These are phyloP conservation scores for Ellobius talpinus DNA, from an alignment of 2,113 vertebrate species.

Conservation along the genomic window DNA sequence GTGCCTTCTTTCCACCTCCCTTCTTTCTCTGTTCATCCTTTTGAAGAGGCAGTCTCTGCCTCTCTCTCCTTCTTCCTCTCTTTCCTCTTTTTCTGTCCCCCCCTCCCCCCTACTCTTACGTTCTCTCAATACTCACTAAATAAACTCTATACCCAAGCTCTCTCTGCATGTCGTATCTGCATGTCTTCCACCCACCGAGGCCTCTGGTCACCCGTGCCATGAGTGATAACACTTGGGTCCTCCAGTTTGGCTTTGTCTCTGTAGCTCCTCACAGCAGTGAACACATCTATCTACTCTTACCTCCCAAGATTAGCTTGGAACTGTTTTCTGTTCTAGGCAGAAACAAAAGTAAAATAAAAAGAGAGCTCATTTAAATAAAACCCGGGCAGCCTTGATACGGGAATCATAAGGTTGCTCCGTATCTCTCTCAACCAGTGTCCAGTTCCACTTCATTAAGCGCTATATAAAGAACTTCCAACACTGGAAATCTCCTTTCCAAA, in stretches of 20 bases:
- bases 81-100: too few species aligned
- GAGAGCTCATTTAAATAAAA: constrained; percentile 29
- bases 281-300: background rate
- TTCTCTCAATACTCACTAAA: too few species aligned
- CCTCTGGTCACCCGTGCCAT: too few species aligned
- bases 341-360: constrained; percentile 38
- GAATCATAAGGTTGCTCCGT: background rate
- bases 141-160: too few species aligned
- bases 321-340: background rate
- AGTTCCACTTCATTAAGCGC: background rate
- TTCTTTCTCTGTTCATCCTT: too few species aligned
- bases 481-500: constrained; percentile 35
- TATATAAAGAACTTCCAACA: background rate
- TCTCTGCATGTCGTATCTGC: too few species aligned
- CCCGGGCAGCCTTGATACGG: background rate
- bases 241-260: background rate
- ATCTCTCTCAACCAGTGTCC: background rate
- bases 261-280: background rate
- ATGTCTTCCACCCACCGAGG: too few species aligned
- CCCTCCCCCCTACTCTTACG: too few species aligned
- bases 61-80: too few species aligned
- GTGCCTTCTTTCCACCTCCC: too few species aligned
- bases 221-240: background rate
- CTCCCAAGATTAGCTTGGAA: constrained; percentile 39
- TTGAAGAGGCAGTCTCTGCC: too few species aligned